phyloP scores from a whole-genome alignment of 30 jellyfish, hydroid and myxozoan genomes.

The Hydractinia symbiolongicarpus region DNA sequence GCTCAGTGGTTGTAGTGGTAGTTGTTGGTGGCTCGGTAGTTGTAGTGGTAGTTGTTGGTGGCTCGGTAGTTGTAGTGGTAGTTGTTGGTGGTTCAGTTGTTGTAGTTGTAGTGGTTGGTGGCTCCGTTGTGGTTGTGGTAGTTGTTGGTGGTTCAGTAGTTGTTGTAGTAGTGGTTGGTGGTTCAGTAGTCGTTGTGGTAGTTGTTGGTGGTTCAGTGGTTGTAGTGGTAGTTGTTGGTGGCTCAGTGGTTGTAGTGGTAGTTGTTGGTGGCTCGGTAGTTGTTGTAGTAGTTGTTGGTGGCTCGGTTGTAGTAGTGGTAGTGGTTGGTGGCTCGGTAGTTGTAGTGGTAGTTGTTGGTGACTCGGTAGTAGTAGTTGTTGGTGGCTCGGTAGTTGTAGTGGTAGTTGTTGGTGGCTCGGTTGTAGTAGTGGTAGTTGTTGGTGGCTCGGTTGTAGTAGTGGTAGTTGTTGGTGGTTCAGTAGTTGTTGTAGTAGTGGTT shows the following conservation, averaged over 20 bases:
- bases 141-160: background rate
- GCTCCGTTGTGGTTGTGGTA: background rate
- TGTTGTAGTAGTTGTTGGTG: conserved; percentile 13
- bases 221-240: conserved; percentile 5
- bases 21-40: background rate
- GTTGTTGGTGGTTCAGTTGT: background rate
- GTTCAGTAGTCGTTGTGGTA: background rate
- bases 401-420: background rate
- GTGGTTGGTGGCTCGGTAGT: conserved; percentile 7
- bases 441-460: background rate
- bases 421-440: background rate
- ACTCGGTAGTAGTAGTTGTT: background rate
- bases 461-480: background rate
- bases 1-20: background rate
- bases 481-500: background rate
- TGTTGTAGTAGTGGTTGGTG: background rate
- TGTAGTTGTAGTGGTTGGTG: background rate
- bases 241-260: background rate
- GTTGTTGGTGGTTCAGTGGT: background rate
- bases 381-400: background rate
- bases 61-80: background rate
- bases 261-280: conserved; percentile 2
- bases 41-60: conserved; percentile 15
- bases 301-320: background rate
- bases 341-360: conserved; percentile 17